Conservation (phyloP, 2,113 vertebrate species). For the Arothron firmamentum region DNA sequence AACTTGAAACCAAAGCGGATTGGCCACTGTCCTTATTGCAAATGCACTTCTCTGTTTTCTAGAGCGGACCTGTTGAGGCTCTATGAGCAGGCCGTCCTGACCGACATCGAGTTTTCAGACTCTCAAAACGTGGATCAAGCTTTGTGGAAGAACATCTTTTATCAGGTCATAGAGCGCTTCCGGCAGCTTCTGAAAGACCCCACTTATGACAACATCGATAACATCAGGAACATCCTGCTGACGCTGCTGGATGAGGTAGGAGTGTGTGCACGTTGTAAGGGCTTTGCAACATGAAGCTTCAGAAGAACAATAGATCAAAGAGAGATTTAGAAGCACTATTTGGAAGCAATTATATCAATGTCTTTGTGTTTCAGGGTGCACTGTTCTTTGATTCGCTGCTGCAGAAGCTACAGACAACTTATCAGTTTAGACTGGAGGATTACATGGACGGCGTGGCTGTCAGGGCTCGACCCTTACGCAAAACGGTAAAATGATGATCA, state of each 20-base stretch:
- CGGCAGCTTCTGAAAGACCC: constrained; percentile 95
- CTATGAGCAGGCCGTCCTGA: constrained; percentile 89
- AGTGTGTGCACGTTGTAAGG: too few relatives aligned
- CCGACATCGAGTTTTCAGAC: constrained; percentile 92
- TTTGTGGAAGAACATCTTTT: constrained; percentile 96
- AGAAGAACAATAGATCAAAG: neutral
- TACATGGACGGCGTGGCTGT: constrained; percentile 97
- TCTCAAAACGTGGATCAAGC: constrained; percentile 93
- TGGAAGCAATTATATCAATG: neutral
- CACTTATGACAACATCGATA: constrained; percentile 74
- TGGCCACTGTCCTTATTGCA: neutral
- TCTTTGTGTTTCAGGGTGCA: constrained; percentile 79
- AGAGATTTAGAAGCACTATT: neutral
- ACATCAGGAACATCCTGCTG: constrained; percentile 85
- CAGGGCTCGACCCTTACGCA: constrained; percentile 88
- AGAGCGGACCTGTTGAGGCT: constrained; percentile 88
- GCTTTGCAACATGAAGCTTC: neutral
- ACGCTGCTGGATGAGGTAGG: constrained; percentile 90
- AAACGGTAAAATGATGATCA: constrained; percentile 76
- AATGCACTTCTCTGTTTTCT: neutral
- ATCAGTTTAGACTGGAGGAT: constrained; percentile 92
- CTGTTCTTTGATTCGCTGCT: constrained; percentile 90
- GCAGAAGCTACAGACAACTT: constrained; percentile 90
- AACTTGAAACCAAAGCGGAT: too few relatives aligned
- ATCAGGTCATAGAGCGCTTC: constrained; percentile 97